Evolutionary conservation across 2,797 vertebrate species (phyloP), one percentile per base, ranked within the genome.

Genomic region (Hypotaenidia philippensis): DNA sequence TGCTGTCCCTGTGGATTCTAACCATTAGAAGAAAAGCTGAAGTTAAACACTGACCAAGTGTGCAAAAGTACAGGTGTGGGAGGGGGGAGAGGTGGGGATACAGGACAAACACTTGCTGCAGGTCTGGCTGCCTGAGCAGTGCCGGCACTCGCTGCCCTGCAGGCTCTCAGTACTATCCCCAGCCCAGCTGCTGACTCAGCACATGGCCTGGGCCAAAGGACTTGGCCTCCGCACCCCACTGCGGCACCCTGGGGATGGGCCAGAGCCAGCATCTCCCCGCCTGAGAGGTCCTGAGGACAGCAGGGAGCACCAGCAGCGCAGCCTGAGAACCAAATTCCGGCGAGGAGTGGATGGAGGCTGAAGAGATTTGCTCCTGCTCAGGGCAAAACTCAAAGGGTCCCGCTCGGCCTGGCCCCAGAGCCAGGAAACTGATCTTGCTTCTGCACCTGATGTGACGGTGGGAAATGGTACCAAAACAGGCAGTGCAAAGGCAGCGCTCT

Each of bases 211-310:
- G 4, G 63, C 70, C 49, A 60, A 75, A 71, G 8, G 1, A 3
- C 74, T 69, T 9, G 1, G 26, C 11, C 63, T 40, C 44, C 1
- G 7, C 1, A 3, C 26, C 34, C 38, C 29, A 5, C 44, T 18
- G 60, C 29, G 9, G 71, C 72, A 60, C n/a, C 41, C 66, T 32
- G n/a, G 29, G n/a, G 29, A 53, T 0, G 1, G 44, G 38, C 27
- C 59, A 56, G 49, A 34, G 59, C 47, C 68, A 34, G 38, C 5
- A 1, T 15, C 41, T 32, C 60, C 69, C 56, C 32, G 59, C 16
- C 38, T 11, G 32, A 17, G 25, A 65, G 32, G 13, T 16, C 68
- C 21, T 0, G 0, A 26, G 2, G 27, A 26, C 41, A 40, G 57
- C 47, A 80, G 77, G 27, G 31, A 86, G 27, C 45, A 38, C 22